phyloP scores from a whole-genome alignment of 2,113 vertebrate genomes.

The Gallinago paraguaiae region DNA sequence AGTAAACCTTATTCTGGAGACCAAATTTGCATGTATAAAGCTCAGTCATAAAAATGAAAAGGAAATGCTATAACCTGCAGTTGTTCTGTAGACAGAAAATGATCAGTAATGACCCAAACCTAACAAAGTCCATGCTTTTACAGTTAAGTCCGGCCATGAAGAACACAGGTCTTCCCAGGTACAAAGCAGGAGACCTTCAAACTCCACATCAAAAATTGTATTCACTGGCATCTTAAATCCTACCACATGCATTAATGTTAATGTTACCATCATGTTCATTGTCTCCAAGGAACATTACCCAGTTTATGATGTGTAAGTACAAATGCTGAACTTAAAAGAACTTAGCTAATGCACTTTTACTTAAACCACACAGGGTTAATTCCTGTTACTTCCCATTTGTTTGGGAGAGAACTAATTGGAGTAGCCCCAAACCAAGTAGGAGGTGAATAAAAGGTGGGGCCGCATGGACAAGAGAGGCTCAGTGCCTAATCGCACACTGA shows the following conservation, averaged over 20 bases:
- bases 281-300: conserved; percentile 82
- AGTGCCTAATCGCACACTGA: background rate
- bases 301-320: conserved; percentile 85
- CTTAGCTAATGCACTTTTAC: background rate
- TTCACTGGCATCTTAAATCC: conserved; percentile 83
- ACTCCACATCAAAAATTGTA: background rate
- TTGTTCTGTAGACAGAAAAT: background rate
- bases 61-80: background rate
- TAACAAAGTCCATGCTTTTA: background rate
- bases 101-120: background rate
- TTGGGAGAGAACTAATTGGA: background rate
- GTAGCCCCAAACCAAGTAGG: background rate
- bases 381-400: background rate
- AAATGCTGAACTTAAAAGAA: rapidly evolving
- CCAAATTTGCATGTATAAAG: background rate
- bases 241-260: conserved; percentile 76
- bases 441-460: background rate
- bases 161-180: rapidly evolving
- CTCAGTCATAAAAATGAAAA: background rate
- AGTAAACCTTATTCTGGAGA: background rate
- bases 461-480: background rate
- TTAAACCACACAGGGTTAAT: background rate
- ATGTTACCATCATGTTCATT: conserved; percentile 79
- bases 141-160: background rate
- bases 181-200: background rate